Evolutionary conservation across 2,888 invertebrate species (phyloP).

Genomic region (Rhopalosiphum nymphaeae): DNA sequence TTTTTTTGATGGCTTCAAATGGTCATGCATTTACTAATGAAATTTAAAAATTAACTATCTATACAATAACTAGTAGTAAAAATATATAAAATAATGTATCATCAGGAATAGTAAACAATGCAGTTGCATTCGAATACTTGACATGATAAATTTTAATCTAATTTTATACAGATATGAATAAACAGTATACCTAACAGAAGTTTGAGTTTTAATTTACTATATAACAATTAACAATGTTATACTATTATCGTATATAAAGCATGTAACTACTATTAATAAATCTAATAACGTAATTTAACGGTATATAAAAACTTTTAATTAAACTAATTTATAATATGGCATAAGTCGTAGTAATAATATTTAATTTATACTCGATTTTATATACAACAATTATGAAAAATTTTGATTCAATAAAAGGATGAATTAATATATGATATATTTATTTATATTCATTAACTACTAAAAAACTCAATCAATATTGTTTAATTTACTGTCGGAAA

Average conservation of each 20-base stretch:
- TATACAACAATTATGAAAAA: background rate
- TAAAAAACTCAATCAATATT: background rate
- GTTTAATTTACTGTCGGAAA: background rate
- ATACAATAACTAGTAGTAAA: background rate
- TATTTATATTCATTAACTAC: background rate
- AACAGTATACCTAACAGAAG: background rate
- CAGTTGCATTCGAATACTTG: background rate
- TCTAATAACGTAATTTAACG: background rate
- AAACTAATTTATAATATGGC: background rate
- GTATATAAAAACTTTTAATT: background rate
- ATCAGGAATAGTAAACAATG: background rate
- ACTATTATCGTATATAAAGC: background rate
- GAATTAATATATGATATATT: background rate
- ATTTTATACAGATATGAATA: background rate
- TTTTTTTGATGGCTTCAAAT: background rate
- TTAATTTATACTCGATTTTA: background rate
- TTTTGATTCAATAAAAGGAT: background rate
- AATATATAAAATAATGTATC: background rate
- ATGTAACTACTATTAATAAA: background rate
- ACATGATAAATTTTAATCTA: background rate
- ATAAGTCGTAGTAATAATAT: background rate
- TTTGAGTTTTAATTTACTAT: background rate
- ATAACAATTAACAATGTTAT: background rate
- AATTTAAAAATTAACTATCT: background rate
- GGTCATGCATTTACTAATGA: background rate